Evolutionary conservation across 1,140 invertebrate genomes (phyloP).

Genomic region (Panagrolaimus sp.): DNA sequence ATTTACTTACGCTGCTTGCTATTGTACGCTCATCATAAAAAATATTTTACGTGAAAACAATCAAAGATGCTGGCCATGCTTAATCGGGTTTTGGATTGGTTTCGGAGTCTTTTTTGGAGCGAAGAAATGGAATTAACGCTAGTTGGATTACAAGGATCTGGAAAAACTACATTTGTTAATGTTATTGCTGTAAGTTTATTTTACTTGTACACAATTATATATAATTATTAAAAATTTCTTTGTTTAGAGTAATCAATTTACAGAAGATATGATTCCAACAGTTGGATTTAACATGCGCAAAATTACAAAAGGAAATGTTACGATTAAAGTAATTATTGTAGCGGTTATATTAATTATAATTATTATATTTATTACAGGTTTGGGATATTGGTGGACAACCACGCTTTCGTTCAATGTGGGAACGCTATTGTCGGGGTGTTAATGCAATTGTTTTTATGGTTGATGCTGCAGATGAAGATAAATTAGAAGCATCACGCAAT

Average conservation of each 20-base stretch:
- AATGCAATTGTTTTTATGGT: constrained; percentile 99
- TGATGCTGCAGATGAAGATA: constrained; percentile 94
- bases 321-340: constrained; percentile 72
- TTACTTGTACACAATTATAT: constrained; percentile 30
- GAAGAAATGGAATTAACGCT: constrained; percentile 99
- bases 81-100: constrained; percentile 96
- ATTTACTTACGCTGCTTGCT: not conserved
- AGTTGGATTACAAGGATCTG: constrained; percentile 94
- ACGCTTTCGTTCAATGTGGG: constrained; percentile 99
- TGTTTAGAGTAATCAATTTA: constrained; percentile 79
- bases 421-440: constrained; percentile 94
- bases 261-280: constrained; percentile 96
- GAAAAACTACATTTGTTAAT: constrained; percentile 99
- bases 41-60: not conserved
- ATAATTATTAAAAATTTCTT: constrained; percentile 55
- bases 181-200: constrained; percentile 86
- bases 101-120: constrained; percentile 98
- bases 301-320: constrained; percentile 99
- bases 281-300: constrained; percentile 99
- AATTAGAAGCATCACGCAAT: constrained; percentile 94
- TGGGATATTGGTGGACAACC: constrained; percentile 99
- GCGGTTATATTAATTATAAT: constrained; percentile 16
- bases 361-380: constrained; percentile 63
- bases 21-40: not conserved
- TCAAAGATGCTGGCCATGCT: constrained; percentile 86